These are phyloP conservation scores for Thermophis baileyi DNA, from an alignment of 2,113 vertebrate species.

Conservation along the genomic window DNA sequence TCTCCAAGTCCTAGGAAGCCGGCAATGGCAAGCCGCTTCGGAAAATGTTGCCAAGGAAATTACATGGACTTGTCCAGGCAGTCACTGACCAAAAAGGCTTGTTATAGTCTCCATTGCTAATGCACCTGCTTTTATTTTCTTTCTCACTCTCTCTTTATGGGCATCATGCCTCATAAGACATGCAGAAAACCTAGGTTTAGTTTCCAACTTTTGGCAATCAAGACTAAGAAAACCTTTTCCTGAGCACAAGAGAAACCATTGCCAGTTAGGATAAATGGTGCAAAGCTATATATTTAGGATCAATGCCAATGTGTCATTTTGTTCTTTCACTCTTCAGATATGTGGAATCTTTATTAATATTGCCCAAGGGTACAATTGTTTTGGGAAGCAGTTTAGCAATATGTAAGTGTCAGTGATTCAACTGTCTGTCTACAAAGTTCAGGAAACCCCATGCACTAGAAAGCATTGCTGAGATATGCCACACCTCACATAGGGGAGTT, in stretches of 20 bases:
- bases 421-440: constrained; percentile 46
- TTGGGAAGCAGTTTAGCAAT: neutral
- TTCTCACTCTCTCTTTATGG: neutral
- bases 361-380: constrained; percentile 5
- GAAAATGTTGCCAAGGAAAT: neutral
- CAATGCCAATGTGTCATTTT: neutral
- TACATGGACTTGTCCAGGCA: neutral
- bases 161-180: neutral
- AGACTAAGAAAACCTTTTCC: neutral
- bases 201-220: neutral
- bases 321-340: constrained; percentile 2
- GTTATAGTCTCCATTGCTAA: neutral
- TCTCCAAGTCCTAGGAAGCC: neutral
- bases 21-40: neutral
- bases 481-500: constrained; percentile 18
- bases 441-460: constrained; percentile 36
- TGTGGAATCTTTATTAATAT: neutral
- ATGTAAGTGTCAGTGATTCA: constrained; percentile 42
- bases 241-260: neutral
- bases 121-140: neutral
- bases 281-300: accelerated
- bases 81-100: neutral
- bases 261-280: neutral
- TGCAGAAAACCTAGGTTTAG: neutral
- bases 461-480: constrained; percentile 57